Evolutionary conservation across 2,113 vertebrate species (phyloP), one percentile per base, ranked within the genome.

Genomic region (Natator depressus): DNA sequence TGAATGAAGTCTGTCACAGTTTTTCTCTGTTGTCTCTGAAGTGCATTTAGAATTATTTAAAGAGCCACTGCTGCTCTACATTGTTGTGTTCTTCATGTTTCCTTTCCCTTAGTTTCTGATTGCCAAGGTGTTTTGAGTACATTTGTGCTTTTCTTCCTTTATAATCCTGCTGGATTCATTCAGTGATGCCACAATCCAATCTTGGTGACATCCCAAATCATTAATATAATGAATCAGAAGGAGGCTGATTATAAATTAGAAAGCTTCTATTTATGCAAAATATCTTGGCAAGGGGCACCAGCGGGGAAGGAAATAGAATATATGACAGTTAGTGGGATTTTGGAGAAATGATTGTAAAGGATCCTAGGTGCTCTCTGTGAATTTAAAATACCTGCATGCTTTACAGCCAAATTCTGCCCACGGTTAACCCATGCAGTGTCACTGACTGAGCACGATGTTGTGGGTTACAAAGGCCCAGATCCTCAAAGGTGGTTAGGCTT

Each of bases 221-320:
- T 97, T 97, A 97, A 84, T 95, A 96, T 96, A 97, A 97, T 97
- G 96, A 97, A 96, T 97, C 96, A 97, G 96, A 96, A 95, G 85
- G 89, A 96, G 94, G 96, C 96, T 97, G 97, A 69, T 96, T 97
- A 93, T 93, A 91, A 95, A 97, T 89, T 89, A 91, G 88, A 97
- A 96, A 95, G 96, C 95, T 96, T 95, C 96, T 97, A 97, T 97
- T 97, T 97, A 84, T 97, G 94, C 96, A 95, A 82, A 89, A 95
- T 94, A 86, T 84, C 94, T 97, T 97, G 97, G 96, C 96, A 96
- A 96, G 84, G 90, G 87, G 35, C 95, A 92, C 83, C 88, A 51
- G 81, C 0, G 83, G 90, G 93, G 94, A 82, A 96, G 91, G 42
- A 54, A n/a, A 93, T 47, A 31, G 94, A 92, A 83, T 81, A 82